Evolutionary conservation across 2,113 vertebrate species (phyloP).

Genomic region (Anoplopoma fimbria): DNA sequence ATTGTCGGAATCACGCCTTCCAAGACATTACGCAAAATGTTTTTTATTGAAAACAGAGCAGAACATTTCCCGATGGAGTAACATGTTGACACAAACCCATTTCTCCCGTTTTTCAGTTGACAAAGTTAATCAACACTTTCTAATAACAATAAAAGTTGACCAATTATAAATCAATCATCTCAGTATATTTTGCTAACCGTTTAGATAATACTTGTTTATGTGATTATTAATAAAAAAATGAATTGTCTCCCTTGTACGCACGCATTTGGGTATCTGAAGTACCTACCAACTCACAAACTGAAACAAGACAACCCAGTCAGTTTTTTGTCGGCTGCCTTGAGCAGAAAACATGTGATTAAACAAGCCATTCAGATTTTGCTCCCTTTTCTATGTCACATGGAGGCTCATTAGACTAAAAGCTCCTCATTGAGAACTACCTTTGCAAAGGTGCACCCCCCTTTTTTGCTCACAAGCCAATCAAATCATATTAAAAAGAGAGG

Average conservation of each 20-base stretch:
- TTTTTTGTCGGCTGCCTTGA: too few species aligned
- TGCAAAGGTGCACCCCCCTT: too few species aligned
- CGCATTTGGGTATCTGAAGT: neutral
- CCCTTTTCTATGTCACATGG: too few species aligned
- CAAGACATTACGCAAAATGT: constrained; percentile 14
- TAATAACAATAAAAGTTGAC: neutral
- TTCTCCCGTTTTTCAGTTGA: neutral
- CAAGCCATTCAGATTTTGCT: too few species aligned
- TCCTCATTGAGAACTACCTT: too few species aligned
- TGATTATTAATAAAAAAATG: neutral
- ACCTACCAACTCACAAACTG: neutral
- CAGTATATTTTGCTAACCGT: neutral
- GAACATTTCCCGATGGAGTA: constrained; percentile 15
- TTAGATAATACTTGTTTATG: neutral
- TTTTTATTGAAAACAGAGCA: constrained; percentile 43
- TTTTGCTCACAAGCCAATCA: too few species aligned
- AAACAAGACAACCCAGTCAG: too few species aligned
- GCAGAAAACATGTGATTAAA: neutral
- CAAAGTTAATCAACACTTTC: neutral
- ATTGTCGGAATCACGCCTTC: constrained; percentile 34
- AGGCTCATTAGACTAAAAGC: neutral
- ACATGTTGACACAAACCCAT: neutral
- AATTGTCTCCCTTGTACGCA: neutral
- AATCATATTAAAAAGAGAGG: too few species aligned
- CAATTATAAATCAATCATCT: neutral